Conservation (phyloP, 1,140 invertebrate genomes). For the Apis laboriosa region DNA sequence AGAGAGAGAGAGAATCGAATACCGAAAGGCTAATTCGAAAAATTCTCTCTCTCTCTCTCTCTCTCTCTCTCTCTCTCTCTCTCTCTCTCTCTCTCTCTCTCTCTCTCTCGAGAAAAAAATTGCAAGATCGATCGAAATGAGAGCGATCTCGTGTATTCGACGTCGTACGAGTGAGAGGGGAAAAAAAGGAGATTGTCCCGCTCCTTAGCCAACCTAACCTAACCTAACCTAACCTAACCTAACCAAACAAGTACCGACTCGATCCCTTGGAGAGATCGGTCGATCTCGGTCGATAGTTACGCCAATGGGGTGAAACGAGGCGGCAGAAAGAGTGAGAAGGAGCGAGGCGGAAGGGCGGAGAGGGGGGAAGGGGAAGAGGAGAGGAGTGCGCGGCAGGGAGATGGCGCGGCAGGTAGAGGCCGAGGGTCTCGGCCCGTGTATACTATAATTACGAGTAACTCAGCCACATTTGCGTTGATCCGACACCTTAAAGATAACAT, state of each 20-base stretch:
- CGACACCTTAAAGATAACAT: conserved; percentile 82
- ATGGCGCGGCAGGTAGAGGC: conserved; percentile 54
- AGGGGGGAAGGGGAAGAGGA: conserved; percentile 13
- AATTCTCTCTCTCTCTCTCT: too few relatives aligned
- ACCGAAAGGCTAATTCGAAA: too few relatives aligned
- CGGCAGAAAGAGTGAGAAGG: conserved; percentile 26
- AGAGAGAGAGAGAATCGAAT: too few relatives aligned
- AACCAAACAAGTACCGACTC: conserved; percentile 22
- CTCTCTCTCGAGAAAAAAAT: too few relatives aligned
- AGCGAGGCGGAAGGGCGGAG: conserved; percentile 11
- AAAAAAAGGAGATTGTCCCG: not conserved
- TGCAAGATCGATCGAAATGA: too few relatives aligned
- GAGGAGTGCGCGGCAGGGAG: conserved; percentile 17
- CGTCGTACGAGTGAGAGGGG: too few relatives aligned
- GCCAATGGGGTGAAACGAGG: conserved; percentile 61
- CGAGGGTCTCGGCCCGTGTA: conserved; percentile 76
- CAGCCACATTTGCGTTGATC: conserved; percentile 82
- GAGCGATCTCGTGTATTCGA: too few relatives aligned
- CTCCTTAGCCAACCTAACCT: not conserved
- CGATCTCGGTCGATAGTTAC: conserved; percentile 49
- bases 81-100: too few relatives aligned
- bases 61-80: too few relatives aligned
- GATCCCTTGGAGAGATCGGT: conserved; percentile 4
- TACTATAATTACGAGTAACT: conserved; percentile 82
- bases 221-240: not conserved